These are phyloP conservation scores for Melikaiella ostensackeni DNA, from an alignment of 2,888 invertebrate genomes.

Conservation along the genomic window DNA sequence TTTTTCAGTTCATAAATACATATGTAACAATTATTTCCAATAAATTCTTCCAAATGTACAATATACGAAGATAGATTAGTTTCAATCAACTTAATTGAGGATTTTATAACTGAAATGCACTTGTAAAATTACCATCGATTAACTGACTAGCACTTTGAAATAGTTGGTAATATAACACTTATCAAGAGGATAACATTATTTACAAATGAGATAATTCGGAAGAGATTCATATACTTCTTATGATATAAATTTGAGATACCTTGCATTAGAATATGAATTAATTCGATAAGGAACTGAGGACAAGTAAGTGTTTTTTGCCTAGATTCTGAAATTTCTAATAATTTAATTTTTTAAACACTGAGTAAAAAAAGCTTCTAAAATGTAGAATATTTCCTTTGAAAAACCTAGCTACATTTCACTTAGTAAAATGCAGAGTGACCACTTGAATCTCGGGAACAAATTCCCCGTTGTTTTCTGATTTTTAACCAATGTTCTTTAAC, in stretches of 20 bases:
- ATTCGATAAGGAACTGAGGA: too few relatives aligned
- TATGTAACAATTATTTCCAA: constrained; percentile 22
- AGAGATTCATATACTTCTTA: neutral
- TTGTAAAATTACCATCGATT: neutral
- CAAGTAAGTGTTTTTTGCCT: too few relatives aligned
- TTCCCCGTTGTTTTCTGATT: neutral
- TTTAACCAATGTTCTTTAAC: neutral
- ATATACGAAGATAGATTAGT: neutral
- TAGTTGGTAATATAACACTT: neutral
- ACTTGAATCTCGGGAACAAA: neutral
- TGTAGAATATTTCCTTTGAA: neutral
- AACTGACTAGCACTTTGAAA: neutral
- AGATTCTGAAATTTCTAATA: too few relatives aligned
- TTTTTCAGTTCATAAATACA: constrained; percentile 12
- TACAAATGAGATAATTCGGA: neutral
- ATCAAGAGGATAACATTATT: neutral
- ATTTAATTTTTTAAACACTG: too few relatives aligned
- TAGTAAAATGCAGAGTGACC: neutral
- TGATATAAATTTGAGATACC: neutral
- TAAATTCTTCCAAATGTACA: neutral
- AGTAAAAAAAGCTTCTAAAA: neutral
- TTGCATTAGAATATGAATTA: too few relatives aligned
- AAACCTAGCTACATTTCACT: neutral
- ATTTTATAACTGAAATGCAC: neutral
- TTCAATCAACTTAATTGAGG: neutral